Conservation (phyloP, 1,140 invertebrate species). For the Drosophila nasuta region DNA sequence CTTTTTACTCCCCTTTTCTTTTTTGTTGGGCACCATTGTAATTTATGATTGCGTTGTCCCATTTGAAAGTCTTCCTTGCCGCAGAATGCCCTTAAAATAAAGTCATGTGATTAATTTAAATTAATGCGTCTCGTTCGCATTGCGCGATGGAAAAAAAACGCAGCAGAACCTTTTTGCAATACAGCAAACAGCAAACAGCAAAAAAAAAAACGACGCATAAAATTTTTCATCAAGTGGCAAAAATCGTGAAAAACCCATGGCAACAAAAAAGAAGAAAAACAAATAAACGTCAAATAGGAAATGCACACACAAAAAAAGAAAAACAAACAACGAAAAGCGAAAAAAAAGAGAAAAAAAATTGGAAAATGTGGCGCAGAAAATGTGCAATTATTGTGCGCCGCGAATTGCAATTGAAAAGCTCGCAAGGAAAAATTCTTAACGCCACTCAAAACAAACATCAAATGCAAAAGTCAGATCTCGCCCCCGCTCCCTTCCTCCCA, state of each 20-base stretch:
- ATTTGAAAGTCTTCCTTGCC: conserved; percentile 32
- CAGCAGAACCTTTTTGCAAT: conserved; percentile 21
- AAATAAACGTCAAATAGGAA: conserved; percentile 72
- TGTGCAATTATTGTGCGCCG: conserved; percentile 63
- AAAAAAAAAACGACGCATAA: conserved; percentile 19
- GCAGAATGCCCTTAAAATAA: conserved; percentile 33
- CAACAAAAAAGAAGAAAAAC: conserved; percentile 37
- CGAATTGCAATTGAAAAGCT: conserved; percentile 56
- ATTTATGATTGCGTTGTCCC: conserved; percentile 37
- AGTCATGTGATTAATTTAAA: conserved; percentile 60
- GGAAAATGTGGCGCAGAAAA: conserved; percentile 32
- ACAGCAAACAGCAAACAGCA: neutral
- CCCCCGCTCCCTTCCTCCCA: neutral
- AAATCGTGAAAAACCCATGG: conserved; percentile 57
- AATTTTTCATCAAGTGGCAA: conserved; percentile 36
- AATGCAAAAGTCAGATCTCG: conserved; percentile 8
- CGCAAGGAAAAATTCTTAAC: conserved; percentile 52
- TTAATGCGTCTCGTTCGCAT: conserved; percentile 38
- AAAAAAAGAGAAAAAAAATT: conserved; percentile 29
- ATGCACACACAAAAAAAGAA: conserved; percentile 36
- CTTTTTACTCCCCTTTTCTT: neutral
- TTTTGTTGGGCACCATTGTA: conserved; percentile 16
- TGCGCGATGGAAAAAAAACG: conserved; percentile 2
- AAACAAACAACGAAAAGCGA: conserved; percentile 37
- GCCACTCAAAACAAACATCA: conserved; percentile 44